These are phyloP conservation scores for Pachliopta kotzebuea DNA, from an alignment of 2,888 invertebrate genomes.

Conservation along the genomic window DNA sequence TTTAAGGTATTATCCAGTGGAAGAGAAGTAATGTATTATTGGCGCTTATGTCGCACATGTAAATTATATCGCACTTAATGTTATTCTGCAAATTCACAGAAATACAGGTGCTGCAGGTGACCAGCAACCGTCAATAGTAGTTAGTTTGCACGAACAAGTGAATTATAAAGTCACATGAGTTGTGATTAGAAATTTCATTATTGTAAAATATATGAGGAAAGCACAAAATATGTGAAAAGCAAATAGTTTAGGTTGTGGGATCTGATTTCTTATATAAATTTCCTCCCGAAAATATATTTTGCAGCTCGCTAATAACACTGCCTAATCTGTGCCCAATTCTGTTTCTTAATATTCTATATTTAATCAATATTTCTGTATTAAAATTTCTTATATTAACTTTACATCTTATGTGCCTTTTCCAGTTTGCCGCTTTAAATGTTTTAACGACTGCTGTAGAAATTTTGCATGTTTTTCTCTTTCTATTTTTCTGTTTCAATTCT, in stretches of 20 bases:
- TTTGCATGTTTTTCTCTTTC: conserved; percentile 17
- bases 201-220: conserved; percentile 54
- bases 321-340: conserved; percentile 76
- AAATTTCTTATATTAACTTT: conserved; percentile 43
- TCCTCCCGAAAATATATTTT: conserved; percentile 44
- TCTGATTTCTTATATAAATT: conserved; percentile 47
- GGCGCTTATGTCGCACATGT: conserved; percentile 70
- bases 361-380: conserved; percentile 51
- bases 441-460: conserved; percentile 3
- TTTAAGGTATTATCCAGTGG: background rate
- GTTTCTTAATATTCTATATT: conserved; percentile 60
- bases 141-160: conserved; percentile 56
- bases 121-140: conserved; percentile 72
- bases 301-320: conserved; percentile 76
- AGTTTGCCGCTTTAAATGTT: conserved; percentile 25
- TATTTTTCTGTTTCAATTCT: conserved; percentile 1
- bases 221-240: conserved; percentile 55
- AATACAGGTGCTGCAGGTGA: conserved; percentile 71
- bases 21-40: conserved; percentile 52
- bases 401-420: conserved; percentile 42
- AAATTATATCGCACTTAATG: conserved; percentile 64
- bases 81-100: conserved; percentile 50
- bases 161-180: conserved; percentile 43
- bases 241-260: conserved; percentile 54
- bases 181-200: conserved; percentile 44